These are phyloP conservation scores for Tiliqua scincoides DNA, from an alignment of 2,113 vertebrate species.

Conservation along the genomic window DNA sequence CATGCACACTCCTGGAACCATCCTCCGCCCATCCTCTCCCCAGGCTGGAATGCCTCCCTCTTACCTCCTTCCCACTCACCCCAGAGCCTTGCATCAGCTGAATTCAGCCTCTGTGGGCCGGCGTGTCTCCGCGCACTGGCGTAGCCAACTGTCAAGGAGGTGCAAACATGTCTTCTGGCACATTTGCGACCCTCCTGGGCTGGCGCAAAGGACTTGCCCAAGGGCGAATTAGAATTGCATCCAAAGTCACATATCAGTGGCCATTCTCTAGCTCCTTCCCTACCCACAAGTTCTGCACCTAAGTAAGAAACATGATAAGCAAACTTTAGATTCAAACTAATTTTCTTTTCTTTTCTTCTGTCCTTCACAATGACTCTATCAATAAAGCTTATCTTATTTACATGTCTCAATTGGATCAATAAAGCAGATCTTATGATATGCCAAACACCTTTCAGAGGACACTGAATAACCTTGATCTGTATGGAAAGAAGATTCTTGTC, in stretches of 20 bases:
- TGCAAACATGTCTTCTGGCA: too few relatives aligned
- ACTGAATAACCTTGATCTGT: background rate
- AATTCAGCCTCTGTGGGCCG: too few relatives aligned
- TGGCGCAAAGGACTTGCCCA: too few relatives aligned
- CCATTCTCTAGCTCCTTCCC: background rate
- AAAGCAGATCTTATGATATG: constrained; percentile 18
- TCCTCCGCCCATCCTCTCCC: too few relatives aligned
- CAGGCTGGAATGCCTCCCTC: too few relatives aligned
- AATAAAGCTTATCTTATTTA: background rate
- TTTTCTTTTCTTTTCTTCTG: background rate
- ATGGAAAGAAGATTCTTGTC: background rate
- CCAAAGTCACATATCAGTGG: background rate
- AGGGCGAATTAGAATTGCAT: too few relatives aligned
- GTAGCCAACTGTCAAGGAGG: too few relatives aligned
- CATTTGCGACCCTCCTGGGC: too few relatives aligned
- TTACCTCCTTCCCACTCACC: too few relatives aligned
- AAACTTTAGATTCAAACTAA: background rate
- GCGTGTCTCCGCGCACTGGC: too few relatives aligned
- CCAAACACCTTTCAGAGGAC: background rate
- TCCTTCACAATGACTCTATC: constrained; percentile 12
- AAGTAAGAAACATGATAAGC: background rate
- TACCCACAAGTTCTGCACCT: background rate
- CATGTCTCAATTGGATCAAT: background rate
- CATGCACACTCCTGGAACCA: too few relatives aligned
- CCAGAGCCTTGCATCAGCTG: too few relatives aligned